Base-by-base conservation (phyloP, 2,888 invertebrate species). In the Hermodice carunculata region DNA sequence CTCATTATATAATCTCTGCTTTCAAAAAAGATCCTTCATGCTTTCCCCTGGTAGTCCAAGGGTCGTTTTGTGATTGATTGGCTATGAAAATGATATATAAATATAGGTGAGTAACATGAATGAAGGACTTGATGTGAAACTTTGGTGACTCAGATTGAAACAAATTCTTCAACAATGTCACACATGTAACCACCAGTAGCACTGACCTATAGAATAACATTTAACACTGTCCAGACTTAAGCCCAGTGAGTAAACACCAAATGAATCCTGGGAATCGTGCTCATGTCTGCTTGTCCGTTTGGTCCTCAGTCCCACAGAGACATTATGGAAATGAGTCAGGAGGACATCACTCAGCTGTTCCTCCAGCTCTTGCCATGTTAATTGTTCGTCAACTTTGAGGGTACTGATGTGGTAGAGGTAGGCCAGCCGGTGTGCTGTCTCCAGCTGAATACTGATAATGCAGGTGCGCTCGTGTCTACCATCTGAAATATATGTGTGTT, bases 281-380 rank as follows among this genome's bases (percentile, higher is more conserved):
- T 79, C 79, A 22, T 77, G 72, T 17, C 79, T 69, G 49, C 69
- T 73, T 11, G 78, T 77, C 52, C 78, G 78, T 61, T 78, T 79
- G 1, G 80, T 82, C 26, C 76, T 74, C 46, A 84, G 64, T 11
- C 84, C 84, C 2, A 64, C 60, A 58, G 81, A 78, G 37, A 83
- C 59, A 49, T 78, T 76, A 11, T 63, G 65, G 37, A 81, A 73
- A 70, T 82, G 82, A 8, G 54, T 64, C n/a, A 73, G 63, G 22
- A 81, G 59, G 17, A 77, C 62, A 1, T 66, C 53, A 6, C 66
- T 65, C 28, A 83, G 67, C 19, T 66, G 64, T 24, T 76, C 73
- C 61, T 82, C 82, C 49, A 84, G 67, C 26, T 74, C 66, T 4
- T 44, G 26, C 84, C 82, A 82, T 22, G 66, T 58, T 40, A 74